Evolutionary conservation across 1,140 invertebrate species (phyloP).

Genomic region (Bombus vancouverensis): DNA sequence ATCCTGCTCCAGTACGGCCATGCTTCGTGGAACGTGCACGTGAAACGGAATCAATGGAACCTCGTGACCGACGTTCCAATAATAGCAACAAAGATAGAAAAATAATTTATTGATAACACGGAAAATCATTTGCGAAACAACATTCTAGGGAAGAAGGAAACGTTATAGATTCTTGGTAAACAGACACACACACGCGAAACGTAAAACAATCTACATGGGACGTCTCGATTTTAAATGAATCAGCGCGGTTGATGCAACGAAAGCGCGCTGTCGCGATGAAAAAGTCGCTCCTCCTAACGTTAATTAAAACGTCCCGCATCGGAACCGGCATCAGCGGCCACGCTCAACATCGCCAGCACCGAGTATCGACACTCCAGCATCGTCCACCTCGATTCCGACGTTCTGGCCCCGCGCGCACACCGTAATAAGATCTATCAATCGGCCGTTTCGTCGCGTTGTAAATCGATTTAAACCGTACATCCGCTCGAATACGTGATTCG

Average conservation of each 20-base stretch:
- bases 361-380: slow-evolving; percentile 2
- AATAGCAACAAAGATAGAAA: too few species aligned
- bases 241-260: neutral
- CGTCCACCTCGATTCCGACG: neutral
- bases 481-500: neutral
- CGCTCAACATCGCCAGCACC: neutral
- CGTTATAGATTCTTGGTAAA: neutral
- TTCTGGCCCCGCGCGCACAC: neutral
- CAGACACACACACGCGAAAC: neutral
- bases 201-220: neutral
- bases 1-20: neutral
- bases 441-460: neutral
- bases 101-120: neutral
- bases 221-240: neutral
- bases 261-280: slow-evolving; percentile 3
- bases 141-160: neutral
- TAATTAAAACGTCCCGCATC: slow-evolving; percentile 47
- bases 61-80: neutral
- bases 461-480: slow-evolving; percentile 14
- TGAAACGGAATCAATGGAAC: neutral
- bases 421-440: slow-evolving; percentile 17
- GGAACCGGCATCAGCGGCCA: slow-evolving; percentile 24
- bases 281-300: slow-evolving; percentile 9
- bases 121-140: neutral
- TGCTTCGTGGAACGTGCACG: neutral